phyloP scores from a whole-genome alignment of 2,113 vertebrate genomes.

The Mandrillus leucophaeus region DNA sequence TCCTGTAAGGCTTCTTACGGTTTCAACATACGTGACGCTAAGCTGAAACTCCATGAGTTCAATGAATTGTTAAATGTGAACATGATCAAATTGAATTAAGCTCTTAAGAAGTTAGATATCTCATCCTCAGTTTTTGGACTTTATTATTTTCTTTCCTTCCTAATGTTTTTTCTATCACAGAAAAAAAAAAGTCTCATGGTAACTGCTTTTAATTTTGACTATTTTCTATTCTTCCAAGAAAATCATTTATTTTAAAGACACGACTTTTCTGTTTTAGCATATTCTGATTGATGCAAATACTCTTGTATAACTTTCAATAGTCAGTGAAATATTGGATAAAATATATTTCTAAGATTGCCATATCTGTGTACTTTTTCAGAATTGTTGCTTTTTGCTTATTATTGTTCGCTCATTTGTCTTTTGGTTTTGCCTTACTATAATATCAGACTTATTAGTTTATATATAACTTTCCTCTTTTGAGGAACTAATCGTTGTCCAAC shows the following conservation, averaged over 20 bases:
- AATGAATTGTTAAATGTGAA: not conserved
- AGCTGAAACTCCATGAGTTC: not conserved
- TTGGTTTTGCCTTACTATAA: not conserved
- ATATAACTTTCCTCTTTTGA: not conserved
- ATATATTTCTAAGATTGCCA: not conserved
- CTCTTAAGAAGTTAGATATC: not conserved
- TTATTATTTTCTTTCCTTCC: not conserved
- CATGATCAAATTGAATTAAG: not conserved
- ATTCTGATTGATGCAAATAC: not conserved
- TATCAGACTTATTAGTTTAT: not conserved
- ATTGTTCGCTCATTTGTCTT: not conserved
- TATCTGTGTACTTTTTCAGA: not conserved
- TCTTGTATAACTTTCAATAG: not conserved
- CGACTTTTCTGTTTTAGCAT: not conserved
- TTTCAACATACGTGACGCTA: not conserved
- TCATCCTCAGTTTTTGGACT: not conserved
- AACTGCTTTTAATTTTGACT: not conserved
- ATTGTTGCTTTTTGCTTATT: not conserved
- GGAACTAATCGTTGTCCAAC: not conserved
- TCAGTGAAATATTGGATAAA: not conserved
- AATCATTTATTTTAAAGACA: not conserved
- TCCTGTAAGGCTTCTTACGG: not conserved
- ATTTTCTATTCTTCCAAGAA: not conserved
- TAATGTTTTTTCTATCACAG: not conserved
- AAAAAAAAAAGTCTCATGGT: not conserved